Evolutionary conservation across 2,888 invertebrate genomes (phyloP), one percentile per base, ranked within the genome.

Genomic region (Brenthis hecate): DNA sequence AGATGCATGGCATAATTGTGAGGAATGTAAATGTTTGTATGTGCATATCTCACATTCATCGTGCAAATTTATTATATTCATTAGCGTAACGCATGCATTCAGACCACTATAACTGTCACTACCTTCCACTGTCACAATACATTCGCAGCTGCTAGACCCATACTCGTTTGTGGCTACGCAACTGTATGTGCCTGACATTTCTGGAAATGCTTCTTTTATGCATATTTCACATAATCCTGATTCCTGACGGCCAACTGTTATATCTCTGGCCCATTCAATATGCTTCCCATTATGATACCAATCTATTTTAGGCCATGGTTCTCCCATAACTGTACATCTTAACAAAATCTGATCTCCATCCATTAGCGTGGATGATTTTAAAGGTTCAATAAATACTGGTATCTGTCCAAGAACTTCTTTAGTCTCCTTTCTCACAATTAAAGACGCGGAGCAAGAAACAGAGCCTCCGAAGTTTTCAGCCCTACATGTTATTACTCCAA

Each of bases 381-480:
- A 93, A 72, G 95, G 95, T 80, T 95, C 94, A 28, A 95, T 88
- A 82, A 99, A 97, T 76, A 94, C 93, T 48, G 99, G 99, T 53
- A 97, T 73, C 74, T 83, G 66, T 81, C 93, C 86, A 76, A 75
- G 60, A 19, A 60, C 14, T 71, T 72, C 71, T 89, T 92, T 93
- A 66, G 84, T 84, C 36, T 89, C 93, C 70, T 95, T 82, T 28
- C 96, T 85, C 77, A 96, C 80, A 76, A 94, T 93, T 5, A 97
- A 82, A 23, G 95, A 95, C 3, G 97, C 97, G 0, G 97, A 96
- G 76, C 96, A 96, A n/a, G 97, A 96, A 8, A 97, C 97, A 0
- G 97, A 97, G 13, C 98, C 98, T 61, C 95, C 96, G 62, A 96
- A 96, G 85, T 98, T 98, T 87, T 97, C 97, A 3, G 98, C 98